Conservation (phyloP, 64 coral and sea anemone species). For the Pocillopora damicornis region DNA sequence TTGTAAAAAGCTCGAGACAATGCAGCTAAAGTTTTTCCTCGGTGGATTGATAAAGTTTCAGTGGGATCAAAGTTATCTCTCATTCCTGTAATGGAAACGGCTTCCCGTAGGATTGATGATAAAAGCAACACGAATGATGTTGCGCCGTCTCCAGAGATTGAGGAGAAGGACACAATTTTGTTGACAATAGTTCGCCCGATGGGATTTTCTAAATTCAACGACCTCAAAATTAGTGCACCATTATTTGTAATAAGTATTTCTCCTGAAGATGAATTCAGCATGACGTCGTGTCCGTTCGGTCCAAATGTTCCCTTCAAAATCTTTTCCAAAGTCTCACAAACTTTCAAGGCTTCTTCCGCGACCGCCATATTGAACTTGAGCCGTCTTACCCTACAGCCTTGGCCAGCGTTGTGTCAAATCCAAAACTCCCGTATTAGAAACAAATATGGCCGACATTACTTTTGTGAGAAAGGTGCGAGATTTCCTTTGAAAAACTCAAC, state of each 20-base stretch:
- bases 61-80: neutral
- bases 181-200: constrained; percentile 65
- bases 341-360: constrained; percentile 35
- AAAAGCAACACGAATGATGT: constrained; percentile 74
- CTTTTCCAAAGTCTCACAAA: constrained; percentile 56
- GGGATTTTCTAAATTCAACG: constrained; percentile 49
- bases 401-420: constrained; percentile 28
- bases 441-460: constrained; percentile 24
- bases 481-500: neutral
- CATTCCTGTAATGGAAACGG: constrained; percentile 6
- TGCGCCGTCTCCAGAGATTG: constrained; percentile 63
- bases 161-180: constrained; percentile 37
- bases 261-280: constrained; percentile 81
- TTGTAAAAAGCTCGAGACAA: constrained; percentile 58
- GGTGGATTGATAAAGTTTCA: constrained; percentile 15
- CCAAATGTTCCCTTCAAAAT: constrained; percentile 82
- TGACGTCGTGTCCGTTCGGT: constrained; percentile 82
- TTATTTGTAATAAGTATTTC: constrained; percentile 87
- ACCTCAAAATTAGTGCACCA: constrained; percentile 74
- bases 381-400: neutral
- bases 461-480: constrained; percentile 5
- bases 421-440: constrained; percentile 54
- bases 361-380: constrained; percentile 72
- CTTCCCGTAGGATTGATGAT: constrained; percentile 49
- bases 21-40: constrained; percentile 35